Conservation (phyloP, 2,888 invertebrate genomes). For the Eupelmus urozonus region DNA sequence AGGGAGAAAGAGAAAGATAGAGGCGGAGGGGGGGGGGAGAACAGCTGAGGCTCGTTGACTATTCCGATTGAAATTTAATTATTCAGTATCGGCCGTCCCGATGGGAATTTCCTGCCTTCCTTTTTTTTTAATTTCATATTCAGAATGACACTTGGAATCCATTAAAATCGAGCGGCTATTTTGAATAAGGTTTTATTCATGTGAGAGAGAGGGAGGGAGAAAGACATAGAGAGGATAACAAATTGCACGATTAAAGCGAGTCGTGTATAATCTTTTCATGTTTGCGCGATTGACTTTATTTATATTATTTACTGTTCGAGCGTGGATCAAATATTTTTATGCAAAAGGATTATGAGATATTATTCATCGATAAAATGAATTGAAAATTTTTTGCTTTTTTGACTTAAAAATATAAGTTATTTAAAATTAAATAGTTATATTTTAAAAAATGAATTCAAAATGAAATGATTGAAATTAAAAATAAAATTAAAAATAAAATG, state of each 20-base stretch:
- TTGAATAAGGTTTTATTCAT: conserved; percentile 1
- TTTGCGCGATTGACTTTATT: too few relatives aligned
- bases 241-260: too few relatives aligned
- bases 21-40: conserved; percentile 21
- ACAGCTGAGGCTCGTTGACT: conserved; percentile 36
- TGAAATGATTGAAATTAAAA: too few relatives aligned
- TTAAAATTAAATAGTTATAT: too few relatives aligned
- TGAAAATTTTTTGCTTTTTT: too few relatives aligned
- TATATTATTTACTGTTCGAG: too few relatives aligned
- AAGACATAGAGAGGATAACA: conserved; percentile 1
- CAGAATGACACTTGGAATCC: conserved; percentile 37
- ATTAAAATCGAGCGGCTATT: conserved; percentile 19
- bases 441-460: neutral
- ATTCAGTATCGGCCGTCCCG: conserved; percentile 32
- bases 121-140: conserved; percentile 28
- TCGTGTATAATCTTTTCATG: too few relatives aligned
- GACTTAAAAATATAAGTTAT: too few relatives aligned
- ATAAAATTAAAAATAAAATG: too few relatives aligned
- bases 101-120: conserved; percentile 17
- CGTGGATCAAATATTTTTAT: neutral
- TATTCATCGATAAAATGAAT: too few relatives aligned
- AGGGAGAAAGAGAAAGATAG: conserved; percentile 11
- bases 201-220: neutral
- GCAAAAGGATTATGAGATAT: too few relatives aligned
- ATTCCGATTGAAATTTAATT: conserved; percentile 53